These are phyloP conservation scores for Oryzias javanicus DNA, from an alignment of 2,113 vertebrate genomes.

Conservation along the genomic window DNA sequence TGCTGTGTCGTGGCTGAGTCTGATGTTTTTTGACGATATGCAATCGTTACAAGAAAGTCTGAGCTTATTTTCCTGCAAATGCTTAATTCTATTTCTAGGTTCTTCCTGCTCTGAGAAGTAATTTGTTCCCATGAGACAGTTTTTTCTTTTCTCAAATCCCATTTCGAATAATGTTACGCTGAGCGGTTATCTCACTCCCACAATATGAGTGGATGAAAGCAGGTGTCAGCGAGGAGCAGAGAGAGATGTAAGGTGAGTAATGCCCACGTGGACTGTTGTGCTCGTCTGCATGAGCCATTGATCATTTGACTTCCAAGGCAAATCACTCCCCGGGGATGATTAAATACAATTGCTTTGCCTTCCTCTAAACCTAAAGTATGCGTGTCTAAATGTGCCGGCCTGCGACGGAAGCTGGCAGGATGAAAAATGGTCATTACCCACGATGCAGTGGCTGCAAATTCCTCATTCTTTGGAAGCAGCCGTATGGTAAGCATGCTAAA, in stretches of 20 bases:
- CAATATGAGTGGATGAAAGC: constrained; percentile 17
- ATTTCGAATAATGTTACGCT: background rate
- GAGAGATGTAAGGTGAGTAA: constrained; percentile 25
- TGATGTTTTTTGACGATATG: constrained; percentile 25
- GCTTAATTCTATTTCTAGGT: constrained; percentile 4
- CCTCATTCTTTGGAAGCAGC: constrained; percentile 56
- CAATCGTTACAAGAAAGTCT: background rate
- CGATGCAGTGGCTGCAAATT: constrained; percentile 46
- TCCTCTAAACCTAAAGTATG: constrained; percentile 46
- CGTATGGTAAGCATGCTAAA: constrained; percentile 60
- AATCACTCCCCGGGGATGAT: constrained; percentile 51
- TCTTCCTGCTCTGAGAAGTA: background rate
- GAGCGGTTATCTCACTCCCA: constrained; percentile 13
- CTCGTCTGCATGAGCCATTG: constrained; percentile 34
- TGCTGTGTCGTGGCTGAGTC: constrained; percentile 20
- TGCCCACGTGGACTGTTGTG: constrained; percentile 19
- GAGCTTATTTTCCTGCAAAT: background rate
- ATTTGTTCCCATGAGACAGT: background rate
- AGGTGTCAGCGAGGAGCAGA: constrained; percentile 28
- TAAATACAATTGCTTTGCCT: constrained; percentile 54
- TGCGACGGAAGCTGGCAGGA: constrained; percentile 57
- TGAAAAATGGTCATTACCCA: constrained; percentile 66
- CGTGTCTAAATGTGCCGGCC: constrained; percentile 47
- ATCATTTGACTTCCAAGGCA: constrained; percentile 51
- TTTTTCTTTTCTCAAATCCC: background rate